These are phyloP conservation scores for Mesitornis unicolor DNA, from an alignment of 2,113 vertebrate species.

Conservation along the genomic window DNA sequence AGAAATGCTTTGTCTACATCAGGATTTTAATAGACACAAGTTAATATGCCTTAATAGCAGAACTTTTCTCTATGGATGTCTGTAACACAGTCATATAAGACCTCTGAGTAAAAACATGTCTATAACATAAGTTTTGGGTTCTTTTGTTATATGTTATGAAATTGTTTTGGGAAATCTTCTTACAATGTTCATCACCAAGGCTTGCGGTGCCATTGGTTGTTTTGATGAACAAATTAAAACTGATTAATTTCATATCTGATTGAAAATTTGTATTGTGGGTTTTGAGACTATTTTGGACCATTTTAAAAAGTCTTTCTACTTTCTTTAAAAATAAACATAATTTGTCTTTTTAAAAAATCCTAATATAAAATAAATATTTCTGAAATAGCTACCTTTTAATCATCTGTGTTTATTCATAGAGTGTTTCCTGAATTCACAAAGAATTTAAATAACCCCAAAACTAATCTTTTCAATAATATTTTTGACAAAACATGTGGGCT, in stretches of 20 bases:
- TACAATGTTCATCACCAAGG: background rate
- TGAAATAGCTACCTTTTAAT: background rate
- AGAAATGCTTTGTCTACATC: background rate
- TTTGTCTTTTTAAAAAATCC: background rate
- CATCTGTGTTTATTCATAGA: background rate
- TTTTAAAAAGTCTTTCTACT: background rate
- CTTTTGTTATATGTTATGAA: background rate
- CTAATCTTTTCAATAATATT: background rate
- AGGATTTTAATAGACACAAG: background rate
- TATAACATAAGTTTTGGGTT: background rate
- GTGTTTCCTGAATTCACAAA: background rate
- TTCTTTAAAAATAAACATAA: background rate
- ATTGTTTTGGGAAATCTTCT: background rate
- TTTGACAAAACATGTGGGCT: background rate
- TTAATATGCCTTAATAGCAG: background rate
- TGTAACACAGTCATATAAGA: background rate
- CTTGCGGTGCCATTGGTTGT: background rate
- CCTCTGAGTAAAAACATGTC: background rate
- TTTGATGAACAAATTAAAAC: background rate
- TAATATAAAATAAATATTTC: background rate
- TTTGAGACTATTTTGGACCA: background rate
- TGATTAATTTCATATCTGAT: background rate
- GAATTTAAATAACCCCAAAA: background rate
- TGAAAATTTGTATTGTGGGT: fast-evolving
- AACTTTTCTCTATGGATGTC: background rate